A percentile compares a stretch with the other conserved stretches of the same genome.
Conservation (phyloP, 2,888 invertebrate species). For the Eupithecia tripunctaria region DNA sequence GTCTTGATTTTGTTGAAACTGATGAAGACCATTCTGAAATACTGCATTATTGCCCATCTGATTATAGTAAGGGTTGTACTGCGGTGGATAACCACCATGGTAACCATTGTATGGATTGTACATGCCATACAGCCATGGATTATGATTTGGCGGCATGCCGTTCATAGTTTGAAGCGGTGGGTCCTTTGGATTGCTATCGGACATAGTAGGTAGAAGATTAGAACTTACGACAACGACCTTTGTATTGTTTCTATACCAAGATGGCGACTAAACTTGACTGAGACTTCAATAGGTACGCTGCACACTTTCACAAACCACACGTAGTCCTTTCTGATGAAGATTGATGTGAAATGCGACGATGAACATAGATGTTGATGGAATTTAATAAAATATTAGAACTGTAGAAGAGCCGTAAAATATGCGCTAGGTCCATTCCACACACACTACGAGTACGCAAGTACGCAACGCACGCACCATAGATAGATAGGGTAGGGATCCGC, state of each 20-base stretch:
- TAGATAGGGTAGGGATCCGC: no score
- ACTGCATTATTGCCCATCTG: slow-evolving; percentile 69
- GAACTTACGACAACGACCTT: slow-evolving; percentile 14
- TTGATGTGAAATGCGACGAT: background rate
- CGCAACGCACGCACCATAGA: no score
- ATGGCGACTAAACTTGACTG: background rate
- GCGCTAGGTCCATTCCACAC: background rate
- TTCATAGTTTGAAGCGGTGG: slow-evolving; percentile 78
- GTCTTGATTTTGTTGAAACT: slow-evolving; percentile 69
- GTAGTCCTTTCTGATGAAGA: background rate
- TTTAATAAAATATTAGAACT: background rate
- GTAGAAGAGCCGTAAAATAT: background rate
- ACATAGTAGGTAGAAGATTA: slow-evolving; percentile 54
- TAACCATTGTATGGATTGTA: slow-evolving; percentile 74
- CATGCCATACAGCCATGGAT: slow-evolving; percentile 77
- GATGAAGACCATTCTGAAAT: slow-evolving; percentile 61
- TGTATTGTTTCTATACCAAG: background rate
- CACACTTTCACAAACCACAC: background rate
- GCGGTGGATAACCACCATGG: slow-evolving; percentile 77
- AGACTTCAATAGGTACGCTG: background rate
- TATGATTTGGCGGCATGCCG: slow-evolving; percentile 72
- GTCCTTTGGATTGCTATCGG: slow-evolving; percentile 74
- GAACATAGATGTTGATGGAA: background rate
- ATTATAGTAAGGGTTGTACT: slow-evolving; percentile 80
- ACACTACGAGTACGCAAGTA: background rate